Percentiles rank a stretch among this genome's conserved stretches.
Evolutionary conservation across 2,113 vertebrate genomes (phyloP).

Genomic region (Abramis brama): DNA sequence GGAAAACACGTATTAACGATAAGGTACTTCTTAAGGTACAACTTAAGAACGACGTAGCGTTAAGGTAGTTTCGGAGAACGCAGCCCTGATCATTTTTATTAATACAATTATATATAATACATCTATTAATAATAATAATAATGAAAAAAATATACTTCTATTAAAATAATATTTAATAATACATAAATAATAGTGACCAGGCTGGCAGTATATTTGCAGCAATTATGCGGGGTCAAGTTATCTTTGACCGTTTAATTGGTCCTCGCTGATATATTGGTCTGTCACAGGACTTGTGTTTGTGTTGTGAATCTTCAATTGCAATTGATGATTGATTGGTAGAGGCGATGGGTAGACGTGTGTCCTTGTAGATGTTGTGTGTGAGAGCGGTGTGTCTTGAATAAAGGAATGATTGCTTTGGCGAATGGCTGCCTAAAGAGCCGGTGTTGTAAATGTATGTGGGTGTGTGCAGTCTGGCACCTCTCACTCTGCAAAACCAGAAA

Average conservation of each 20-base stretch:
- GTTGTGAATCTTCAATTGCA: not conserved
- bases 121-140: no score
- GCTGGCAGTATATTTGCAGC: not conserved
- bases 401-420: not conserved
- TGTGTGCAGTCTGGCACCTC: constrained; percentile 37
- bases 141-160: not conserved
- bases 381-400: not conserved
- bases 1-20: no score
- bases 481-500: constrained; percentile 27
- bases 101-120: no score
- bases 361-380: not conserved
- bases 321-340: not conserved
- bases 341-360: not conserved
- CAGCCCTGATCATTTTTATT: no score
- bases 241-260: not conserved
- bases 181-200: not conserved
- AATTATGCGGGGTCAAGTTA: not conserved
- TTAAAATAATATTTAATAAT: not conserved
- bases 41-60: no score
- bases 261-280: not conserved
- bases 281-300: not conserved
- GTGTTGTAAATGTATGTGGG: constrained; percentile 29
- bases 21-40: no score
- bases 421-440: constrained; percentile 15
- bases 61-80: no score